Conservation (phyloP, 1,140 invertebrate genomes). For the Sitophilus oryzae region DNA sequence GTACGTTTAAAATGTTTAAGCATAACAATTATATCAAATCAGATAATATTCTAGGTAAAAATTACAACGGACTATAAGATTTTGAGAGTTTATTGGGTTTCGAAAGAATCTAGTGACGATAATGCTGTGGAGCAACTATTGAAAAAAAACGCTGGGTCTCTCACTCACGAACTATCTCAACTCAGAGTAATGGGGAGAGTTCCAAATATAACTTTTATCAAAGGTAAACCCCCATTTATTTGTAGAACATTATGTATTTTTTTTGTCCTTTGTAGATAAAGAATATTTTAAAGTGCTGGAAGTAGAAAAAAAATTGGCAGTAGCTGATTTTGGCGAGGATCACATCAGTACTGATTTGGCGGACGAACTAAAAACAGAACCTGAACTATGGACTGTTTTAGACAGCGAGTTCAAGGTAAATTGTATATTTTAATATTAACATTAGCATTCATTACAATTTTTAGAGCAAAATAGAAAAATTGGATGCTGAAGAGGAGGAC, state of each 20-base stretch:
- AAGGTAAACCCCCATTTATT: slow-evolving; percentile 43
- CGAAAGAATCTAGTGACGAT: slow-evolving; percentile 47
- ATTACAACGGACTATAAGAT: slow-evolving; percentile 56
- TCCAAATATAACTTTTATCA: slow-evolving; percentile 64
- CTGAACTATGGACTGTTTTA: slow-evolving; percentile 46
- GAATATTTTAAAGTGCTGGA: slow-evolving; percentile 46
- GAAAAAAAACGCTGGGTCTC: slow-evolving; percentile 46
- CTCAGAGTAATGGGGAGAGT: slow-evolving; percentile 63
- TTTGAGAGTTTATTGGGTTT: slow-evolving; percentile 65
- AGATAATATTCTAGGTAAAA: slow-evolving; percentile 54
- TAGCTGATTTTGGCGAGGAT: slow-evolving; percentile 58
- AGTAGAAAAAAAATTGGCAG: slow-evolving; percentile 52
- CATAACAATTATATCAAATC: slow-evolving; percentile 21
- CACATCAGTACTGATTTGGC: slow-evolving; percentile 47
- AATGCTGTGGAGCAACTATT: slow-evolving; percentile 51
- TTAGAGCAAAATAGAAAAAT: slow-evolving; percentile 9
- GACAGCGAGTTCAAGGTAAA: slow-evolving; percentile 47
- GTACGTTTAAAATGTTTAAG: slow-evolving; percentile 35
- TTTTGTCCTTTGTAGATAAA: slow-evolving; percentile 47
- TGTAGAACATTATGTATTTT: neutral
- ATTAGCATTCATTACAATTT: neutral
- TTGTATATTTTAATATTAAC: neutral
- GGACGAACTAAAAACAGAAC: slow-evolving; percentile 45
- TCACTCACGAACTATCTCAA: slow-evolving; percentile 64
- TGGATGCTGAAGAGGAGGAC: neutral